Percentiles rank a stretch among this genome's conserved stretches.
Evolutionary conservation across 1,140 invertebrate species (phyloP).

Genomic region (Panagrolaimus sp.): DNA sequence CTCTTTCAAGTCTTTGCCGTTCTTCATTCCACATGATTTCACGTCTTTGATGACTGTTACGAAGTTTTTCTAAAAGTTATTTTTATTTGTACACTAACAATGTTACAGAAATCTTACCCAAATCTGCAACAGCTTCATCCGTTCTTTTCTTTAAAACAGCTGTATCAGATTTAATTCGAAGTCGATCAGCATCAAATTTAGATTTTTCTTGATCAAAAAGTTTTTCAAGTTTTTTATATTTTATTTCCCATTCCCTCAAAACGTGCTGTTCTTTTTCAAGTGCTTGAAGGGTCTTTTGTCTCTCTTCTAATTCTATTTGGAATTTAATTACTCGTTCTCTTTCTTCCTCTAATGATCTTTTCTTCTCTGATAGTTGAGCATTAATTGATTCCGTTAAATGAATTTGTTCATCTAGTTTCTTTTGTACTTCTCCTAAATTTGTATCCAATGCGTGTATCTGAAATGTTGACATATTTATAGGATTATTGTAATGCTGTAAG

Average conservation of each 20-base stretch:
- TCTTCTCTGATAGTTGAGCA: constrained; percentile 25
- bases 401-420: constrained; percentile 15
- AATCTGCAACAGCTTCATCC: constrained; percentile 41
- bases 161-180: constrained; percentile 45
- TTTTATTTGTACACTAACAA: background rate
- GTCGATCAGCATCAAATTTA: constrained; percentile 48
- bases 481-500: background rate
- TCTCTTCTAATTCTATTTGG: constrained; percentile 35
- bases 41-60: constrained; percentile 24
- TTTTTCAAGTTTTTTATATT: constrained; percentile 51
- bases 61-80: constrained; percentile 19
- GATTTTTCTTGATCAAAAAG: constrained; percentile 54
- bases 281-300: constrained; percentile 27
- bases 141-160: constrained; percentile 48
- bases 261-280: constrained; percentile 29
- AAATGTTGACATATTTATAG: background rate
- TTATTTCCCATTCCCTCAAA: constrained; percentile 48
- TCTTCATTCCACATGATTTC: constrained; percentile 33
- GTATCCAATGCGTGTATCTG: constrained; percentile 10
- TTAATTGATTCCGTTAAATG: constrained; percentile 9
- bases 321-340: constrained; percentile 21
- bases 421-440: background rate
- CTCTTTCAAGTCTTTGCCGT: constrained; percentile 26
- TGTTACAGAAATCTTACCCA: constrained; percentile 19
- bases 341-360: constrained; percentile 27